A percentile compares a stretch with the other conserved stretches of the same genome.
phyloP scores from a whole-genome alignment of 2,888 invertebrate genomes.

The Acanthopleura granulata region DNA sequence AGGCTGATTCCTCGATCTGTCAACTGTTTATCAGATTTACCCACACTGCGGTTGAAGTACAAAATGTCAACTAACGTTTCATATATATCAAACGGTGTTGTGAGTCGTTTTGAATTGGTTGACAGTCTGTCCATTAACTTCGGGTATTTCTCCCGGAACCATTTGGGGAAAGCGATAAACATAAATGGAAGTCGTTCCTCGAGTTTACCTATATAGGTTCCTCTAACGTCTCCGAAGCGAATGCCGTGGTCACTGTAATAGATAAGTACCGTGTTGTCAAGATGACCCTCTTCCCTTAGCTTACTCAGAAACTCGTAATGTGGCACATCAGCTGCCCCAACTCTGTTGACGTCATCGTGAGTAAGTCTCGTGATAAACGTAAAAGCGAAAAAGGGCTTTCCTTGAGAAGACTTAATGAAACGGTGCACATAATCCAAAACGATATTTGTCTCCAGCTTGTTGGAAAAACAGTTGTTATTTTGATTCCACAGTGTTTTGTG shows the following conservation, averaged over 20 bases:
- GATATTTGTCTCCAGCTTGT: slow-evolving; percentile 78
- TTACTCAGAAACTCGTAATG: slow-evolving; percentile 75
- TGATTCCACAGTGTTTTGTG: slow-evolving; percentile 44
- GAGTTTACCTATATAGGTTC: slow-evolving; percentile 82
- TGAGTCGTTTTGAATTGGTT: slow-evolving; percentile 78
- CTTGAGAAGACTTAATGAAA: slow-evolving; percentile 63
- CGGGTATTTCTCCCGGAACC: slow-evolving; percentile 78
- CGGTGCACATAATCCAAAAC: slow-evolving; percentile 78
- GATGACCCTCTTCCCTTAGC: slow-evolving; percentile 59
- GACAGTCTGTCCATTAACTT: slow-evolving; percentile 77
- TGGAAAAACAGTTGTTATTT: slow-evolving; percentile 75
- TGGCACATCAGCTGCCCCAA: slow-evolving; percentile 80
- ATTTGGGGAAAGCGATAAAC: slow-evolving; percentile 80
- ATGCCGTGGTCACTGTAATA: slow-evolving; percentile 90
- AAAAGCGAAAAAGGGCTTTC: slow-evolving; percentile 81
- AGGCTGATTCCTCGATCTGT: slow-evolving; percentile 73
- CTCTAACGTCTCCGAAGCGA: slow-evolving; percentile 85
- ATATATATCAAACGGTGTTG: slow-evolving; percentile 87
- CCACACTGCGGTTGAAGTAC: slow-evolving; percentile 73
- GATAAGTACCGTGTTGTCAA: slow-evolving; percentile 56
- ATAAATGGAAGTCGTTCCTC: slow-evolving; percentile 91
- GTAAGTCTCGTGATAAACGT: slow-evolving; percentile 88
- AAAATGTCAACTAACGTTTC: slow-evolving; percentile 81
- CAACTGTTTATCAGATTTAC: slow-evolving; percentile 79
- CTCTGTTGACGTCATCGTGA: slow-evolving; percentile 87